phyloP scores from a whole-genome alignment of 2,888 invertebrate genomes.

The Catocala nupta region DNA sequence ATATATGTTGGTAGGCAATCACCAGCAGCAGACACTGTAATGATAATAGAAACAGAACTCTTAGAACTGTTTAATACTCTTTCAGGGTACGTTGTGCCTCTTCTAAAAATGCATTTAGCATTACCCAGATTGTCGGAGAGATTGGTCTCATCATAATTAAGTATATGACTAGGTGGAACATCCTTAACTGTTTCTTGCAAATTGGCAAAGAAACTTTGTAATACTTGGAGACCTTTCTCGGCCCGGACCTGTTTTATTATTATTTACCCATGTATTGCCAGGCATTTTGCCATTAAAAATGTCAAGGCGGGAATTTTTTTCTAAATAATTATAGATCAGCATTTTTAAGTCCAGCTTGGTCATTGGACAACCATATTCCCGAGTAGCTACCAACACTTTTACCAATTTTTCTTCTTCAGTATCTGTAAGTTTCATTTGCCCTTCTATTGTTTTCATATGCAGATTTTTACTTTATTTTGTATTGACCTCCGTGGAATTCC shows the following conservation, averaged over 20 bases:
- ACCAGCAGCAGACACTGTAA: constrained; percentile 21
- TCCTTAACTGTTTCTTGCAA: constrained; percentile 2
- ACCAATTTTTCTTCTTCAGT: constrained; percentile 6
- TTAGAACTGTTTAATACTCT: no score
- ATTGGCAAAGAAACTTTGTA: background rate
- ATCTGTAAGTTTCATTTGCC: background rate
- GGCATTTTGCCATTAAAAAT: constrained; percentile 18
- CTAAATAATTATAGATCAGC: constrained; percentile 36
- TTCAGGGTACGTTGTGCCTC: constrained; percentile 4
- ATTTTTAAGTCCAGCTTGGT: constrained; percentile 40
- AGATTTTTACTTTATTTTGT: constrained; percentile 4
- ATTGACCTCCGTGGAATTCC: constrained; percentile 16
- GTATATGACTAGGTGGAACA: constrained; percentile 14
- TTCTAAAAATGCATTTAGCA: constrained; percentile 29
- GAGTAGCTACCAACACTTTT: background rate
- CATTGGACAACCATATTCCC: constrained; percentile 28
- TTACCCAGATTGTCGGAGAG: constrained; percentile 33
- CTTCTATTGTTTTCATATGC: background rate
- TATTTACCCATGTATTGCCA: constrained; percentile 30
- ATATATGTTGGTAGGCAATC: constrained; percentile 11
- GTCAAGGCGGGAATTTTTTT: constrained; percentile 32
- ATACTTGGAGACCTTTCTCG: constrained; percentile 11
- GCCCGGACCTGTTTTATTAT: constrained; percentile 45
- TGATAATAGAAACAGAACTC: constrained; percentile 13
- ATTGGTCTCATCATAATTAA: constrained; percentile 32